phyloP scores from a whole-genome alignment of 2,797 vertebrate genomes.

The Menidia menidia region DNA sequence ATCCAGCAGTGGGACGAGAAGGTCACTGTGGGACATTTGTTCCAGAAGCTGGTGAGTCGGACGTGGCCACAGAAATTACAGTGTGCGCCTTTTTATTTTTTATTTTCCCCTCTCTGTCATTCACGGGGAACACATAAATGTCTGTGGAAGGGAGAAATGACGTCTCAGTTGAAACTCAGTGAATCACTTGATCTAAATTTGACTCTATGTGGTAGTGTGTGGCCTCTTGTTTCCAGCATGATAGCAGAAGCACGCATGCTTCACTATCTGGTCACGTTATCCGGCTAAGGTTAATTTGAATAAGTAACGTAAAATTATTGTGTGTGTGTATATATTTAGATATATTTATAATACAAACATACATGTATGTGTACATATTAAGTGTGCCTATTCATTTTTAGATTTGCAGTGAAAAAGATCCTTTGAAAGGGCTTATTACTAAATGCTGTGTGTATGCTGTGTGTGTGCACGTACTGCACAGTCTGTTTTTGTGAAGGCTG shows the following conservation, averaged over 20 bases:
- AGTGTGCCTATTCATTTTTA: constrained; percentile 35
- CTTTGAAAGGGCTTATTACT: constrained; percentile 15
- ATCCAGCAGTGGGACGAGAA: constrained; percentile 97
- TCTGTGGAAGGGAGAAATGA: constrained; percentile 13
- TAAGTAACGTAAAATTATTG: constrained; percentile 18
- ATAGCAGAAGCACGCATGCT: constrained; percentile 28
- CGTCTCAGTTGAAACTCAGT: constrained; percentile 7
- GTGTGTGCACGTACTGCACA: neutral
- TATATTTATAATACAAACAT: neutral
- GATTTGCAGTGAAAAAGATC: constrained; percentile 27
- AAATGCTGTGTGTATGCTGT: neutral
- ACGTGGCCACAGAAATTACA: constrained; percentile 3
- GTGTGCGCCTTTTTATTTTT: neutral
- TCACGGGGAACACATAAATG: constrained; percentile 21
- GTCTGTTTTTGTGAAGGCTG: neutral
- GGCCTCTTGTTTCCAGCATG: neutral
- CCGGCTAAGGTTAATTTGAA: constrained; percentile 27
- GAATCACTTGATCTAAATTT: constrained; percentile 45
- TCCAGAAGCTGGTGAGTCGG: constrained; percentile 93
- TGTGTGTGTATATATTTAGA: constrained; percentile 1
- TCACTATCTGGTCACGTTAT: constrained; percentile 31
- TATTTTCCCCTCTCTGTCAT: constrained; percentile 1
- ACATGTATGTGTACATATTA: neutral
- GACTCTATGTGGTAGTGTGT: constrained; percentile 4
- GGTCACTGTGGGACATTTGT: constrained; percentile 95